Evolutionary conservation across 2,888 invertebrate species (phyloP).

Genomic region (Molorchus minor): DNA sequence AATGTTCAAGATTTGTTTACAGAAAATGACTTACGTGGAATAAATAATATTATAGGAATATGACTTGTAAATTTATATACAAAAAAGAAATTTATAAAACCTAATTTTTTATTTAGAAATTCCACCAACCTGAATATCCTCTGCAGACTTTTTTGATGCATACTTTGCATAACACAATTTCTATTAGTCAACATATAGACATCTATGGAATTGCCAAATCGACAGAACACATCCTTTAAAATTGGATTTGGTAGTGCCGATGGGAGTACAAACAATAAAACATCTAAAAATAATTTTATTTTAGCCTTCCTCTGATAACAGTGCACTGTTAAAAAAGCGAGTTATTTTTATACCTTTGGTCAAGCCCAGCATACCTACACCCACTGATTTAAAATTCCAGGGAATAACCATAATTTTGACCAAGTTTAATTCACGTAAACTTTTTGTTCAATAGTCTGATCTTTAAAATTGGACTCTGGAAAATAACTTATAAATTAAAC

Average conservation of each 20-base stretch:
- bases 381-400: no score
- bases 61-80: neutral
- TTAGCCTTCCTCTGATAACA: neutral
- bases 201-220: conserved; percentile 90
- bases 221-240: conserved; percentile 87
- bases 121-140: conserved; percentile 70
- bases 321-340: no score
- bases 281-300: conserved; percentile 60
- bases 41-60: neutral
- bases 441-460: no score
- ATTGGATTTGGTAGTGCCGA: conserved; percentile 78
- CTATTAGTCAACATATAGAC: conserved; percentile 89
- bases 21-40: neutral
- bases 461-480: no score
- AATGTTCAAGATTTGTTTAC: no score
- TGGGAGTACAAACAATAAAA: conserved; percentile 72
- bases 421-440: no score
- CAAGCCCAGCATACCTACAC: no score
- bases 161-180: conserved; percentile 92
- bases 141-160: conserved; percentile 77
- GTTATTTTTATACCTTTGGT: no score
- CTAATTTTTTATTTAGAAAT: neutral
- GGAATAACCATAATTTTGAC: no score
- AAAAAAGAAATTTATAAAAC: neutral
- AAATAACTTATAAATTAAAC: no score